Percentiles rank a stretch among this genome's conserved stretches.
Conservation (phyloP, 2,113 vertebrate species). For the Mixornis gularis region DNA sequence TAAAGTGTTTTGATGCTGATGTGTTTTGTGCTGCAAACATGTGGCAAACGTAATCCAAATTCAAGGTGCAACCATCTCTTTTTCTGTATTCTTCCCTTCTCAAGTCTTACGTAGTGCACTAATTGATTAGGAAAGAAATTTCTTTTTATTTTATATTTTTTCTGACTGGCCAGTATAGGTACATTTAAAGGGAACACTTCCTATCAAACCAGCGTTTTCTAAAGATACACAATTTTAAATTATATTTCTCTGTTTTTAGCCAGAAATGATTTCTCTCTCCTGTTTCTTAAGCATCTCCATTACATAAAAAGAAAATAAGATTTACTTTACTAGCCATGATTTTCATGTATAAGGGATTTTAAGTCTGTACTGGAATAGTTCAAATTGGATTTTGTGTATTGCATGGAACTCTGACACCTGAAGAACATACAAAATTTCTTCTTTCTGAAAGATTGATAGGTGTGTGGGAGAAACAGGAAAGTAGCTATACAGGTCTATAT, state of each 20-base stretch:
- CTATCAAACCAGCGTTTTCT: background rate
- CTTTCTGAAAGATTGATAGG: background rate
- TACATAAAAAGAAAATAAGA: background rate
- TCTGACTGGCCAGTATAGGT: background rate
- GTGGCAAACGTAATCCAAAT: background rate
- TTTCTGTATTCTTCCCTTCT: background rate
- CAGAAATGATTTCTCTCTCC: background rate
- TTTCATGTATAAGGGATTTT: background rate
- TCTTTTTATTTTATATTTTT: background rate
- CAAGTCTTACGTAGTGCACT: background rate
- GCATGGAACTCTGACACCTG: background rate
- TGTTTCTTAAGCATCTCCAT: background rate
- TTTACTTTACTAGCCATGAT: background rate
- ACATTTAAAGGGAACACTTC: background rate
- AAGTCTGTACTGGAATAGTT: background rate
- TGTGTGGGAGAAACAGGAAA: background rate
- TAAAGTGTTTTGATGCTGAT: background rate
- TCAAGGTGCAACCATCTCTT: background rate
- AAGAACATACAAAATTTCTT: background rate
- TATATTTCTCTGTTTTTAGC: background rate
- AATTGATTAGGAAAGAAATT: background rate
- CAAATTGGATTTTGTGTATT: background rate
- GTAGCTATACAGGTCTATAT: fast-evolving
- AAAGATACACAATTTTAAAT: background rate
- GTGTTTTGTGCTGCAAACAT: background rate